Conservation (phyloP, 2,113 vertebrate genomes). For the Uropsilus gracilis region DNA sequence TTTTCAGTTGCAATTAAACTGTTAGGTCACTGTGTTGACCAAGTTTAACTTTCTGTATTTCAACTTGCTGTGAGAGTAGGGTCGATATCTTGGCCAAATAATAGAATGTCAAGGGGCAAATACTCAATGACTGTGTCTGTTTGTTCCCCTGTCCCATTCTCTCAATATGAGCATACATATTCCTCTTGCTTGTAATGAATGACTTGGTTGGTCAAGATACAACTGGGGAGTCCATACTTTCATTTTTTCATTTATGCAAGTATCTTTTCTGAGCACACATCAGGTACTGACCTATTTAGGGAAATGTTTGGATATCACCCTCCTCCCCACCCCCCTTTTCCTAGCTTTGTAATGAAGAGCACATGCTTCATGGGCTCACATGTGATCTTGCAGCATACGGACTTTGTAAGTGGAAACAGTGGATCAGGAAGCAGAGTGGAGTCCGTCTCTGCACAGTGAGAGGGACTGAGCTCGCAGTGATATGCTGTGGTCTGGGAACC, state of each 20-base stretch:
- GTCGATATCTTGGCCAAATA: neutral
- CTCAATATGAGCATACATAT: neutral
- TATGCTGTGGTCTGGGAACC: conserved; percentile 65
- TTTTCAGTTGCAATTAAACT: neutral
- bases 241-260: conserved; percentile 20
- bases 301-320: conserved; percentile 5
- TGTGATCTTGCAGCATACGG: conserved; percentile 32
- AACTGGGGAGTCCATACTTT: neutral
- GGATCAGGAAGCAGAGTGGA: conserved; percentile 54
- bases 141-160: neutral
- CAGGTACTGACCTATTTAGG: neutral
- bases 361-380: conserved; percentile 50
- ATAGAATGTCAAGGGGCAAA: neutral
- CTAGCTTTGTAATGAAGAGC: neutral
- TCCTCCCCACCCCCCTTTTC: too few species aligned
- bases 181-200: neutral
- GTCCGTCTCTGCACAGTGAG: conserved; percentile 12
- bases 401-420: conserved; percentile 64
- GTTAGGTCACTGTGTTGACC: neutral
- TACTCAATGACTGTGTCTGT: neutral
- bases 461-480: conserved; percentile 47
- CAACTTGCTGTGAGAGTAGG: conserved; percentile 18
- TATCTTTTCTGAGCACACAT: neutral
- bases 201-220: neutral
- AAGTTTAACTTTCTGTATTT: conserved; percentile 3